phyloP scores from a whole-genome alignment of 2,797 vertebrate species.

The Cossypha heuglini region DNA sequence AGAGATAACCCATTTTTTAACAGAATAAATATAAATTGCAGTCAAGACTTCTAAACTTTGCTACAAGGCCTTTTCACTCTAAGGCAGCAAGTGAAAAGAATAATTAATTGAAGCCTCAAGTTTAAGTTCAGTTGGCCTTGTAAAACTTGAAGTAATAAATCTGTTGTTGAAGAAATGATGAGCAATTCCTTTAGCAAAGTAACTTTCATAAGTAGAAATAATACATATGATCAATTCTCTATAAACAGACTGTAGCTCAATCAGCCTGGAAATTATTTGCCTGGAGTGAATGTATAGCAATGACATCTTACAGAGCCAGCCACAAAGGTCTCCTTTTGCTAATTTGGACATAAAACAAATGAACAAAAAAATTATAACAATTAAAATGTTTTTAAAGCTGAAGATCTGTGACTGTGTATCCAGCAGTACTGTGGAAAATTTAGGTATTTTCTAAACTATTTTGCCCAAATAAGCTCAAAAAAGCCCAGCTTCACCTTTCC shows the following conservation, averaged over 20 bases:
- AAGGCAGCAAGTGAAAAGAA: neutral
- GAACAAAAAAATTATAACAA: neutral
- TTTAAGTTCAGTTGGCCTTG: neutral
- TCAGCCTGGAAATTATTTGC: neutral
- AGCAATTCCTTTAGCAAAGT: neutral
- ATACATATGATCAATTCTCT: neutral
- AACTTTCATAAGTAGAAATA: neutral
- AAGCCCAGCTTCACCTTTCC: neutral
- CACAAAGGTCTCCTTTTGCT: neutral
- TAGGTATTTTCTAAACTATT: neutral
- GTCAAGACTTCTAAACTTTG: neutral
- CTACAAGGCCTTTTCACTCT: neutral
- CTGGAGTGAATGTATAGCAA: neutral
- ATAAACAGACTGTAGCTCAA: neutral
- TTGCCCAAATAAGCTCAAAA: neutral
- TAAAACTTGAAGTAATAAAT: neutral
- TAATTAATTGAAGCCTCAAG: neutral
- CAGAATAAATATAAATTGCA: slow-evolving; percentile 17
- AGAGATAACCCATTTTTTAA: neutral
- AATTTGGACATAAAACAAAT: neutral
- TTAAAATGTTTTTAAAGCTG: neutral
- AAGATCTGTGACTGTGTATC: neutral
- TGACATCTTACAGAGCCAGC: neutral
- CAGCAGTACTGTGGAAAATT: neutral
- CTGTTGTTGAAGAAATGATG: neutral